Base-by-base conservation (phyloP, 2,113 vertebrate genomes). In the Aspidoscelis tigris region DNA sequence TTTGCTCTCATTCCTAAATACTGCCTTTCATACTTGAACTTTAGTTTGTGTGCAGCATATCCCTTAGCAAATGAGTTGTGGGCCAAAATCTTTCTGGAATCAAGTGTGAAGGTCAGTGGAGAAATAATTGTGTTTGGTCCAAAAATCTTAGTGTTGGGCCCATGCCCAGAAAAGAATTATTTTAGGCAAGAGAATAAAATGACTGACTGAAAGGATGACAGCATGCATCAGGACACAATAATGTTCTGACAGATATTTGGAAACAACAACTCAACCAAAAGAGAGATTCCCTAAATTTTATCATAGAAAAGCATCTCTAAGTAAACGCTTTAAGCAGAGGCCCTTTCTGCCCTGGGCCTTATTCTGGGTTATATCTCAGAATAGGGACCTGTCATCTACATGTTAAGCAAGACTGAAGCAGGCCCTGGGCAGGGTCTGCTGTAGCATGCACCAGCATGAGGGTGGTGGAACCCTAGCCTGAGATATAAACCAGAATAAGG, bases 201-300 rank as follows among this genome's bases (percentile, higher is more conserved):
- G 24, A 79, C 76, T 78, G 83, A 47, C 43, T 84, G 76, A 84
- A 73, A 84, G n/a, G 58, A 79, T 84, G 77, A 79, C 55, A 84
- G 69, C 76, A 73, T 47, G 69, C 74, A 64, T 86, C 41, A 71
- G 41, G 22, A 33, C 65, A 86, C 76, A 76, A 61, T 81, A 86
- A 77, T 82, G 74, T 47, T 24, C 53, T 76, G 33, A 80, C 47
- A 85, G 70, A 33, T 72, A 3, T 78, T 77, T 47, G 88, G 50
- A 89, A 87, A 72, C 26, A 72, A 44, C 65, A 64, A 79, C 39
- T 71, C 76, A 73, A 33, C 47, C 72, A 79, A 84, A 79, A 50
- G 41, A 82, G 70, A 73, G 69, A 74, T 74, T 70, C 41, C 78
- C 20, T 33, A n/a, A 50, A 21, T 16, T 72, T 47, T 72, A 71